A percentile compares a stretch with the other conserved stretches of the same genome.
Conservation (phyloP, 2,797 vertebrate genomes). For the Capromys pilorides region DNA sequence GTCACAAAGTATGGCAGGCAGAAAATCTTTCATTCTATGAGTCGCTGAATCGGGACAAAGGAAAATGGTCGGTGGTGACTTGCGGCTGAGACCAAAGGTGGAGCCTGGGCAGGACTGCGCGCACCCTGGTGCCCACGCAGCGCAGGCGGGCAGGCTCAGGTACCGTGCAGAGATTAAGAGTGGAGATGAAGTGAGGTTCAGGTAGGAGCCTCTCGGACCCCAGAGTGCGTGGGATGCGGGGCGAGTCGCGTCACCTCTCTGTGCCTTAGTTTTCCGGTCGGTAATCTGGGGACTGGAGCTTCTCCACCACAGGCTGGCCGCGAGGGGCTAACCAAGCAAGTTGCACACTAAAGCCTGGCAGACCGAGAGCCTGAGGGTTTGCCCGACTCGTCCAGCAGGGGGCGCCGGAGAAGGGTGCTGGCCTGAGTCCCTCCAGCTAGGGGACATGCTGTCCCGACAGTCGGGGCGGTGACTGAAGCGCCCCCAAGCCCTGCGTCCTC, state of each 20-base stretch:
- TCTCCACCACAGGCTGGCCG: not conserved
- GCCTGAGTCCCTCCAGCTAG: not conserved
- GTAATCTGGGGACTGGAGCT: not conserved
- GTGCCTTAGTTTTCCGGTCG: not conserved
- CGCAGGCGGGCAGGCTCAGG: not conserved
- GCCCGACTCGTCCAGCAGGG: not conserved
- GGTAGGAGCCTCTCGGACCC: not conserved
- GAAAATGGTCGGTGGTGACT: not conserved
- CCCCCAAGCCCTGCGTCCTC: not conserved
- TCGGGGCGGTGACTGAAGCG: not conserved
- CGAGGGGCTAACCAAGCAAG: not conserved
- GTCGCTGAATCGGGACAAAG: not conserved
- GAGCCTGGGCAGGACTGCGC: too few relatives aligned
- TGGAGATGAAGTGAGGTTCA: not conserved
- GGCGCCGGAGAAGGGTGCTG: not conserved
- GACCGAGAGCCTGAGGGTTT: not conserved
- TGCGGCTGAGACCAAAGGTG: not conserved
- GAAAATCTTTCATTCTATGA: slow-evolving; percentile 25
- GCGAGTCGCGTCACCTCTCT: not conserved
- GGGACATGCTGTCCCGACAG: not conserved
- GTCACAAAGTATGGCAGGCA: not conserved
- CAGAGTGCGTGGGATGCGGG: not conserved
- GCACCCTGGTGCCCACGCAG: not conserved
- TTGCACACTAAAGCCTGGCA: not conserved
- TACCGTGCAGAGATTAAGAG: not conserved